Conservation (phyloP, 2,113 vertebrate species). For the Odontophorus gujanensis region DNA sequence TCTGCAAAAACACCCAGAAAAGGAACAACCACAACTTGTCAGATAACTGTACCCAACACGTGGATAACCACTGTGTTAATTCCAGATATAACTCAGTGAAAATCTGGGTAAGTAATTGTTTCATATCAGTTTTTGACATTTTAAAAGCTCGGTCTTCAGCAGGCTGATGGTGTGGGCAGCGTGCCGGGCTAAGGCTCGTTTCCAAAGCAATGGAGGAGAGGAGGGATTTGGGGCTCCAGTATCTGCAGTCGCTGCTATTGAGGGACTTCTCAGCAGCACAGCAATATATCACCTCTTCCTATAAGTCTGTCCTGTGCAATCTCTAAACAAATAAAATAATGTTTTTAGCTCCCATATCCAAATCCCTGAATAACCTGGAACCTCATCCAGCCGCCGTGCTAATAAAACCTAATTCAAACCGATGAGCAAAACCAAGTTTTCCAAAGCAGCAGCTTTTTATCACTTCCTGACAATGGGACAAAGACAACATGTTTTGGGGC, state of each 20-base stretch:
- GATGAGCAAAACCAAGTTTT: background rate
- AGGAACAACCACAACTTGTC: fast-evolving
- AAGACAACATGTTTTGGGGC: background rate
- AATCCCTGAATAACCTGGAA: background rate
- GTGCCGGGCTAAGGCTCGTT: fast-evolving
- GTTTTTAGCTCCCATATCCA: background rate
- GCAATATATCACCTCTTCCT: background rate
- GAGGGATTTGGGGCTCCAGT: background rate
- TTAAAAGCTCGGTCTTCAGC: background rate
- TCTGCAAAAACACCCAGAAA: background rate
- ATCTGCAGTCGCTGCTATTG: background rate
- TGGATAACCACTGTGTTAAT: background rate
- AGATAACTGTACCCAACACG: background rate
- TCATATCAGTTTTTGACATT: background rate
- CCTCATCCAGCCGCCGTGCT: fast-evolving
- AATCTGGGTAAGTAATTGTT: background rate
- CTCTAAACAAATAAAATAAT: background rate
- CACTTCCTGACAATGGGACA: background rate
- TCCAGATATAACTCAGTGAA: background rate
- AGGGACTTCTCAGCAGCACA: background rate
- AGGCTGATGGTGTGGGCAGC: fast-evolving
- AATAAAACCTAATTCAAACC: background rate
- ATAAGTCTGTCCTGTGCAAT: background rate
- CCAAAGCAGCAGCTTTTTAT: background rate
- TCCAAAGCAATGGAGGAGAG: background rate